These are phyloP conservation scores for Tetrapedia diversipes DNA, from an alignment of 2,888 invertebrate genomes.

Conservation along the genomic window DNA sequence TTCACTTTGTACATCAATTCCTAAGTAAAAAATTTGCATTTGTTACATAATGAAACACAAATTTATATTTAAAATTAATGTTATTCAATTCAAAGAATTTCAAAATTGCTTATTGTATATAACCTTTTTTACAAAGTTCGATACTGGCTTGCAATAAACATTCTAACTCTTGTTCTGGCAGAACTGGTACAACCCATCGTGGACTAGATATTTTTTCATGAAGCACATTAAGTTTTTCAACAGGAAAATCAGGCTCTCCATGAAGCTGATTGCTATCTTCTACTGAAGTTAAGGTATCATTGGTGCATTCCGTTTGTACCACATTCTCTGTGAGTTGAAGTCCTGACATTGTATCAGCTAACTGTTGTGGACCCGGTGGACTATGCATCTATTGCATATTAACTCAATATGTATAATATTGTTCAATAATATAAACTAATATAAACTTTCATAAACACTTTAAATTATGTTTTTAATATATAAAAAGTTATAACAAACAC, in stretches of 20 bases:
- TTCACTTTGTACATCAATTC: constrained; percentile 93
- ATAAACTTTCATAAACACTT: background rate
- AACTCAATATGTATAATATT: background rate
- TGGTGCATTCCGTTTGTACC: constrained; percentile 77
- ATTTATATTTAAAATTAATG: background rate
- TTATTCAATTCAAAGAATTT: background rate
- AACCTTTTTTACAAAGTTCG: constrained; percentile 92
- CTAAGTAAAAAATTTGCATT: constrained; percentile 82
- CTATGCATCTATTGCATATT: constrained; percentile 76
- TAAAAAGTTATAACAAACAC: background rate
- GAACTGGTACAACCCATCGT: constrained; percentile 98
- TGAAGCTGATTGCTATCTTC: constrained; percentile 80
- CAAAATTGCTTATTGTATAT: constrained; percentile 10
- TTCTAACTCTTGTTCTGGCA: constrained; percentile 98
- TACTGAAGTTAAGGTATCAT: constrained; percentile 74
- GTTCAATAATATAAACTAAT: background rate
- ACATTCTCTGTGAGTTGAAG: constrained; percentile 80
- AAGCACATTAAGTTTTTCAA: constrained; percentile 92
- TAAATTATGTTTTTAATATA: background rate
- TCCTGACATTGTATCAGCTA: constrained; percentile 79
- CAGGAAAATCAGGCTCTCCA: constrained; percentile 91
- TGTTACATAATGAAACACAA: background rate
- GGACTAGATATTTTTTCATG: constrained; percentile 98
- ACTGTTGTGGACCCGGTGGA: constrained; percentile 80
- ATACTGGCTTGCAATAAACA: constrained; percentile 94